phyloP scores from a whole-genome alignment of 37 sponge, comb jelly and placozoan species.

The Cladorhizidae sp. region DNA sequence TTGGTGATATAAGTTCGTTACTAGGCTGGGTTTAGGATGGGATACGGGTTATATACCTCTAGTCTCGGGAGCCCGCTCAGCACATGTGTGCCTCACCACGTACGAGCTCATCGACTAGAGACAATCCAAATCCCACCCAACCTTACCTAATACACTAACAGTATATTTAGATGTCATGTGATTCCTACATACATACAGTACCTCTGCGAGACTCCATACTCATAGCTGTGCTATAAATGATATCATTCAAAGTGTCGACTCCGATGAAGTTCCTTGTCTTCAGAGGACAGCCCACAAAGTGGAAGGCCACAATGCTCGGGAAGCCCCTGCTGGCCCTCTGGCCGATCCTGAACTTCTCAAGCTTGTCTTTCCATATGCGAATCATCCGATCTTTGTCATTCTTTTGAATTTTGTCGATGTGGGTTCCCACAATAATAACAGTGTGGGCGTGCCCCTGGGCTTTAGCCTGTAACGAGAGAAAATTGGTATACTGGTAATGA shows the following conservation, averaged over 20 bases:
- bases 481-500: neutral
- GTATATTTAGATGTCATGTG: too few species aligned
- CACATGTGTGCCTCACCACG: too few species aligned
- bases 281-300: conserved; percentile 43
- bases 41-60: too few species aligned
- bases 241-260: conserved; percentile 32
- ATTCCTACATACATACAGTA: neutral
- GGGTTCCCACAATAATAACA: conserved; percentile 77
- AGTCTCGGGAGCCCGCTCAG: too few species aligned
- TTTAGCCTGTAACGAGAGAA: conserved; percentile 26
- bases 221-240: conserved; percentile 52
- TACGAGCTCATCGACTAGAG: too few species aligned
- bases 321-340: conserved; percentile 19
- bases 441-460: conserved; percentile 24
- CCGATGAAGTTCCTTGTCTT: neutral
- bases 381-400: conserved; percentile 8
- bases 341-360: conserved; percentile 27
- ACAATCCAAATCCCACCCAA: too few species aligned
- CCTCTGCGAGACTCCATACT: conserved; percentile 53
- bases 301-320: conserved; percentile 35
- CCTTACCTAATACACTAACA: too few species aligned
- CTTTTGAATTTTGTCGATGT: conserved; percentile 38
- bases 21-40: too few species aligned
- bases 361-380: conserved; percentile 11
- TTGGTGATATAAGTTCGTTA: too few species aligned